Evolutionary conservation across 2,888 invertebrate species (phyloP), one percentile per base, ranked within the genome.

Genomic region (Linnaemya tessellans): DNA sequence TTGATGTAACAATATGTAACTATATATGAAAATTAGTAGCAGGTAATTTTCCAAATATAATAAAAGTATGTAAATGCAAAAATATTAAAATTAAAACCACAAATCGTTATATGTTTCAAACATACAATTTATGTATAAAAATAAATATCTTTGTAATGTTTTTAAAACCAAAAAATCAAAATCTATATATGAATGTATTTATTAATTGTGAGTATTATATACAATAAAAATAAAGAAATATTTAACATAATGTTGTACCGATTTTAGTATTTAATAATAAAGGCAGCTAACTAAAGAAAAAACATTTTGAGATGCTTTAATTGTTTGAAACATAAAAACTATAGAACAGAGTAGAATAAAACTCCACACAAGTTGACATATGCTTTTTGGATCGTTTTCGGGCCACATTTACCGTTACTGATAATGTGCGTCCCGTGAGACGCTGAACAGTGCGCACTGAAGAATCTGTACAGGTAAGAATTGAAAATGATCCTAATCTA

Each of bases 181-280:
- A 65, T n/a, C 49, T 43, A 77, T 77, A 85, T 85, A 71, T 80
- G 79, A 75, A 80, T 85, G 79, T 85, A 85, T 85, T 82, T 85
- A 85, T 82, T 85, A 82, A 80, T 75, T 85, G 82, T 85, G 82
- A 85, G 71, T 77, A 85, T 80, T 85, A 85, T 85, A 79, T 82
- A 70, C 60, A 75, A 46, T 41, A 64, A 60, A 82, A 83, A 65
- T 18, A 35, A 67, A 71, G 65, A 38, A 65, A 71, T 62, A 65
- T 75, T 80, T 62, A 80, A 67, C 58, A 58, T 71, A 77, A 56
- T 73, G 64, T 78, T 77, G 64, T 77, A 77, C 64, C 49, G 58
- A 71, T 71, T 77, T 20, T 49, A 64, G 70, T 58, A 62, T 62
- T 51, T 60, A 80, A 64, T 65, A 79, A 75, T 64, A 65, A 38